Base-by-base conservation (phyloP, 2,888 invertebrate genomes). In the Rhogogaster chlorosoma region DNA sequence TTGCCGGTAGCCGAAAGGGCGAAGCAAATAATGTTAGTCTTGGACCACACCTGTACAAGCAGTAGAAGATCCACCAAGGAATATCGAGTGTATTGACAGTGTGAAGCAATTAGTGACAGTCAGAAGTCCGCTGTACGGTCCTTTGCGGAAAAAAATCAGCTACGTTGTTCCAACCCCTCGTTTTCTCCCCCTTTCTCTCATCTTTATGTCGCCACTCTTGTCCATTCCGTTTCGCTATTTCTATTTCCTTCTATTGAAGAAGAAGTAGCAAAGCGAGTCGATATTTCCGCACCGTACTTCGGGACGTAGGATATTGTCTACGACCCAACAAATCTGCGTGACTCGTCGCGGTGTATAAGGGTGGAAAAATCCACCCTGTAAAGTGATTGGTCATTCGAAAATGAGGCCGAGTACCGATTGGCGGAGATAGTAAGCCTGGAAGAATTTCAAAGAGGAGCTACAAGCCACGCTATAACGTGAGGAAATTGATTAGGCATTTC, bases 381-480 rank as follows among this genome's bases (percentile, higher is more conserved):
- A 18, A 36, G 18, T 12, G 75, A 86, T 86, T 86, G 86, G 86
- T 29, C 57, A 45, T 7, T 49, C 12, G 57, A 42, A 42, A 53
- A 83, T 84, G 84, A 86, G 86, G 83, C 57, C 53, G 49, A 57
- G 61, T 49, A 80, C 26, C 45, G 85, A 87, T 87, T 86, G 83
- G 86, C 18, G 26, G 38, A 36, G 18, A 49, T 6, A n/a, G 38
- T 22, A 18, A 45, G 42, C 45, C 32, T 22, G 45, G 64, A 64
- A 32, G 15, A 61, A 36, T 82, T 67, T 42, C 32, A 49, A 38
- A 57, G 77, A 38, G 57, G 26, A 78, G 18, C n/a, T n/a, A n/a
- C 36, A 67, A 86, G 42, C 42, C 82, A 87, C 86, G 87, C 70
- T 87, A 86, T 87, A 87, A 87, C 84, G 86, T 84, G 86, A 87